phyloP scores from a whole-genome alignment of 1,140 invertebrate species.

The Hypothenemus hampei region DNA sequence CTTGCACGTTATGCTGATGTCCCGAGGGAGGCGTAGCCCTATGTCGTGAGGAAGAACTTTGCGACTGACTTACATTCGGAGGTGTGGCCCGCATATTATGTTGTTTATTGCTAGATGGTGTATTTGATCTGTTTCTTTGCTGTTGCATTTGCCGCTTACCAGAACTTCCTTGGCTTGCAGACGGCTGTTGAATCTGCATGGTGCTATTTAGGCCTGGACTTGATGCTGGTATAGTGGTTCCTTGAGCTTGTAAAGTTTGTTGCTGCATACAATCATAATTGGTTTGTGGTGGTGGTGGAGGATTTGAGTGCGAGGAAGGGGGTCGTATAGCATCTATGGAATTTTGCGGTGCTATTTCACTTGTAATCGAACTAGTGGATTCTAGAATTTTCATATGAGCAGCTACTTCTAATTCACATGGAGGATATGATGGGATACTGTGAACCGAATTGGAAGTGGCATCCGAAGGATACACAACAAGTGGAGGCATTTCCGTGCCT shows the following conservation, averaged over 20 bases:
- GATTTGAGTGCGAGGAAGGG: constrained; percentile 46
- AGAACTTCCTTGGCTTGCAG: constrained; percentile 31
- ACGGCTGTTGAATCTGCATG: constrained; percentile 36
- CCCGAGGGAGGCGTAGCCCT: constrained; percentile 43
- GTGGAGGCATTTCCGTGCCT: constrained; percentile 63
- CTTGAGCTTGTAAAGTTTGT: constrained; percentile 52
- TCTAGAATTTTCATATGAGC: constrained; percentile 77
- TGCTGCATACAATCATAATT: constrained; percentile 54
- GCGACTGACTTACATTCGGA: constrained; percentile 36
- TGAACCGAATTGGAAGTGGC: constrained; percentile 81
- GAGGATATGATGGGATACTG: constrained; percentile 71
- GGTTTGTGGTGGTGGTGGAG: constrained; percentile 48
- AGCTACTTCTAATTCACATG: constrained; percentile 76
- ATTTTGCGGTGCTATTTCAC: constrained; percentile 74
- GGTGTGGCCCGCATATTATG: constrained; percentile 39
- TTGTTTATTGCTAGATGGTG: constrained; percentile 39
- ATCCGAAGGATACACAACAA: constrained; percentile 79
- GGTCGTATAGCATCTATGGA: constrained; percentile 61
- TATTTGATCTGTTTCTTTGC: constrained; percentile 39
- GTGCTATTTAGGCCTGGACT: constrained; percentile 37
- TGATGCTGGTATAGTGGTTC: constrained; percentile 36
- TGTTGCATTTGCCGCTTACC: constrained; percentile 44
- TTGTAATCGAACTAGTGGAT: constrained; percentile 81
- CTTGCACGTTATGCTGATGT: constrained; percentile 40
- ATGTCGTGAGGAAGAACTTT: constrained; percentile 38